Conservation (phyloP, 2,888 invertebrate species). For the Napeogenes inachia region DNA sequence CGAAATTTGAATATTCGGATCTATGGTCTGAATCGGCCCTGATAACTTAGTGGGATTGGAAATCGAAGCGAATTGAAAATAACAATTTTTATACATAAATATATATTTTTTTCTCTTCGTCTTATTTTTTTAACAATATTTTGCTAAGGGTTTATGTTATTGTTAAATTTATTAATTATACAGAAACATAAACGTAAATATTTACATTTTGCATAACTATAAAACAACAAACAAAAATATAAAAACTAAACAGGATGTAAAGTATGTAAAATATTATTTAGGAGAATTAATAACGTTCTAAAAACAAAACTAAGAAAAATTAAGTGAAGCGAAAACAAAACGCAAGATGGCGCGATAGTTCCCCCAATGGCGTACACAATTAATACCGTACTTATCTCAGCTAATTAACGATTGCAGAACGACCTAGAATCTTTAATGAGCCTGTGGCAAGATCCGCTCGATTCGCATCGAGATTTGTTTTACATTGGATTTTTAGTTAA, state of each 20-base stretch:
- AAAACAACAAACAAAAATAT: too few species aligned
- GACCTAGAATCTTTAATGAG: conserved; percentile 77
- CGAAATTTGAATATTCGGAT: conserved; percentile 50
- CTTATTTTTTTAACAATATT: too few species aligned
- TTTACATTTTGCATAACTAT: too few species aligned
- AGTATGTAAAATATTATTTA: too few species aligned
- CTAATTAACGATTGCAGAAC: conserved; percentile 74
- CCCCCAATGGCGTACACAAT: conserved; percentile 71
- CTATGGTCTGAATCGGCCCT: conserved; percentile 33
- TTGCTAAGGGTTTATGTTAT: too few species aligned
- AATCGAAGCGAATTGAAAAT: conserved; percentile 6
- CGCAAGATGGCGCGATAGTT: conserved; percentile 56
- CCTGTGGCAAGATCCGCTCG: conserved; percentile 68
- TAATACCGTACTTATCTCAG: conserved; percentile 72
- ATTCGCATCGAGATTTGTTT: conserved; percentile 37
- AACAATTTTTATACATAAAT: background rate
- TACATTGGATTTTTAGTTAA: conserved; percentile 20
- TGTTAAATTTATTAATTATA: too few species aligned
- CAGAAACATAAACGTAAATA: too few species aligned
- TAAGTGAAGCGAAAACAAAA: conserved; percentile 29
- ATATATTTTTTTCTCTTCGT: background rate
- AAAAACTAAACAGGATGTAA: too few species aligned
- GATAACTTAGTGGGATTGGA: conserved; percentile 18
- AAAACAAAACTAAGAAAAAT: conserved; percentile 14
- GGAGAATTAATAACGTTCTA: background rate